These are phyloP conservation scores for Tryphoninae sp. DNA, from an alignment of 2,888 invertebrate species.

Conservation along the genomic window DNA sequence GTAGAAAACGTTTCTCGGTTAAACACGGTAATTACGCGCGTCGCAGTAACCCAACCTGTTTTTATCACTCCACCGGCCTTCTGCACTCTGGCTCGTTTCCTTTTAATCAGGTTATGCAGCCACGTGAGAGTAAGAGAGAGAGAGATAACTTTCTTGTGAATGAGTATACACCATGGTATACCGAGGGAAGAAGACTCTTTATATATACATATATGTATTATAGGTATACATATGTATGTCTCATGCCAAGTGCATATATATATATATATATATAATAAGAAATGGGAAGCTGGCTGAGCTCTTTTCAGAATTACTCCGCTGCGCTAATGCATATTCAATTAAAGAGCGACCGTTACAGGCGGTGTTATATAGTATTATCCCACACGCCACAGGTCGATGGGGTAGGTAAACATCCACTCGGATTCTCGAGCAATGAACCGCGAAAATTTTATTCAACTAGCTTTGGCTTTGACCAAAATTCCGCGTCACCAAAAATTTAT, in stretches of 20 bases:
- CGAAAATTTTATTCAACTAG: neutral
- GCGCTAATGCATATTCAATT: conserved; percentile 67
- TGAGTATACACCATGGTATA: conserved; percentile 49
- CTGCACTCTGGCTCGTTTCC: conserved; percentile 52
- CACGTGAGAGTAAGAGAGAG: conserved; percentile 39
- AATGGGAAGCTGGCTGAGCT: conserved; percentile 45
- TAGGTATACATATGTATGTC: conserved; percentile 5
- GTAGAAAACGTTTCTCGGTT: conserved; percentile 59
- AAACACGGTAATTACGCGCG: conserved; percentile 68
- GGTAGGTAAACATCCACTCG: conserved; percentile 25
- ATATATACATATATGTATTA: conserved; percentile 13
- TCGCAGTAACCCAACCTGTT: conserved; percentile 69
- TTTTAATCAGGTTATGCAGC: conserved; percentile 70
- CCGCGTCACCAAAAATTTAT: neutral
- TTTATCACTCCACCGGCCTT: conserved; percentile 65
- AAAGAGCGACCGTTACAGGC: conserved; percentile 59
- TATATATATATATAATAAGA: neutral
- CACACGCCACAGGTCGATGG: conserved; percentile 48
- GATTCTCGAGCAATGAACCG: conserved; percentile 1
- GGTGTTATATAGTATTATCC: conserved; percentile 56
- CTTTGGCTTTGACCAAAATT: neutral
- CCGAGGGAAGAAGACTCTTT: conserved; percentile 44
- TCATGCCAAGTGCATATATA: conserved; percentile 10
- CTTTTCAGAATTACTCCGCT: conserved; percentile 58
- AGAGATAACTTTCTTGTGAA: conserved; percentile 55